Evolutionary conservation across 2,888 invertebrate species (phyloP), one percentile per base, ranked within the genome.

Genomic region (Cheilosia soror): DNA sequence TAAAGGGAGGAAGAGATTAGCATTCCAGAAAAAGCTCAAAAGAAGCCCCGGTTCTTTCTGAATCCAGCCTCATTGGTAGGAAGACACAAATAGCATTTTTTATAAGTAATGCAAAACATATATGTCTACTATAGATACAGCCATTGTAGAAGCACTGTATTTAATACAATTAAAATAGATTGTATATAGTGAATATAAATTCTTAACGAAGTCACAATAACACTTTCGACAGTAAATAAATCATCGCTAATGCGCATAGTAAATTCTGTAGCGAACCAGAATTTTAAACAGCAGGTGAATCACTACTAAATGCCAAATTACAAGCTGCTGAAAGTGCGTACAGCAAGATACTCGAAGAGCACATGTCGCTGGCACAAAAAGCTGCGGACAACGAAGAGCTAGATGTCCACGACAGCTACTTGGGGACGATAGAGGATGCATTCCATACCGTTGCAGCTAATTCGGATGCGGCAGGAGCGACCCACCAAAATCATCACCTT

Each of bases 301-400:
- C 63, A 0, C 51, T 75, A n/a, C 42, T 75, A n/a, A 25, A 13
- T 4, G 13, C 65, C 1, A 75, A 75, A n/a, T 3, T 65, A 25
- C 9, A 13, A 37, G 73, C 65, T 5, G 63, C 63, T 37, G 55
- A 57, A 33, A 47, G 11, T 33, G 57, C 53, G 5, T 62, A 31
- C 11, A 31, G n/a, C 7, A 72, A 33, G 20, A 15, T 62, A 6
- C n/a, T 73, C 5, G 6, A 47, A 37, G 47, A 65, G 47, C 75
- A 75, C 27, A 7, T 75, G 13, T 11, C n/a, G n/a, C 20, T 73
- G 6, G 73, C 55, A 29, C 58, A 58, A 42, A 49, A 49, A 47
- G 69, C 69, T 11, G 58, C 47, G n/a, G 31, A 58, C 11, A 4
- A 25, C 33, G 58, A 15, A 15, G 58, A 58, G 11, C 25, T 20